Percentiles rank a stretch among this genome's conserved stretches.
Evolutionary conservation across 2,888 invertebrate species (phyloP).

Genomic region (Tetrapedia diversipes): DNA sequence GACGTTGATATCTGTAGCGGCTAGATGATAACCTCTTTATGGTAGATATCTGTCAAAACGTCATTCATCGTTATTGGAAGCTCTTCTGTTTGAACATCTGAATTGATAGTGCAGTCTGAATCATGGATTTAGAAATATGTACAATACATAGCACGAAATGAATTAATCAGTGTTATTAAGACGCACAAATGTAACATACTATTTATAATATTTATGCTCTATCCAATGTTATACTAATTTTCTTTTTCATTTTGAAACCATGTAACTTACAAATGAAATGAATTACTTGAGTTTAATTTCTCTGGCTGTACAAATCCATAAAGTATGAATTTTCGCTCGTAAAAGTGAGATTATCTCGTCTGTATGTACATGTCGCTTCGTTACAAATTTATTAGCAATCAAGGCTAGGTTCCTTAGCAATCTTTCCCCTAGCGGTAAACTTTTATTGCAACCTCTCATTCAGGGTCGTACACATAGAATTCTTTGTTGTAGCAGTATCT

Average conservation of each 20-base stretch:
- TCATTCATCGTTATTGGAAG: neutral
- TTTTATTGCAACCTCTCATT: constrained; percentile 1
- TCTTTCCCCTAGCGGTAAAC: neutral
- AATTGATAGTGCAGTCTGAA: neutral
- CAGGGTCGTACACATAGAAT: neutral
- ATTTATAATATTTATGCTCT: neutral
- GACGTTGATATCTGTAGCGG: neutral
- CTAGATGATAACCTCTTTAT: neutral
- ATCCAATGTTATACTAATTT: neutral
- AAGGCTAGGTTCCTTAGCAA: neutral
- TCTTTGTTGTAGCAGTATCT: constrained; percentile 4
- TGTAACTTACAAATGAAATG: neutral
- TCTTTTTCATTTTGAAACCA: neutral
- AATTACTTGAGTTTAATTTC: neutral
- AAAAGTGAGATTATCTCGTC: neutral
- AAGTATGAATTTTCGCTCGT: neutral
- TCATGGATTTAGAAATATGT: neutral
- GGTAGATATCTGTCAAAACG: neutral
- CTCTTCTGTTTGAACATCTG: neutral
- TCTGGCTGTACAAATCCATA: neutral
- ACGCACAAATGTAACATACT: neutral
- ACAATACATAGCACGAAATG: neutral
- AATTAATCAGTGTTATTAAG: too few species aligned
- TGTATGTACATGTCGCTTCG: neutral
- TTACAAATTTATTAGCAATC: constrained; percentile 4